Conservation (phyloP, 1,140 invertebrate species). For the Centruroides sculpturatus region DNA sequence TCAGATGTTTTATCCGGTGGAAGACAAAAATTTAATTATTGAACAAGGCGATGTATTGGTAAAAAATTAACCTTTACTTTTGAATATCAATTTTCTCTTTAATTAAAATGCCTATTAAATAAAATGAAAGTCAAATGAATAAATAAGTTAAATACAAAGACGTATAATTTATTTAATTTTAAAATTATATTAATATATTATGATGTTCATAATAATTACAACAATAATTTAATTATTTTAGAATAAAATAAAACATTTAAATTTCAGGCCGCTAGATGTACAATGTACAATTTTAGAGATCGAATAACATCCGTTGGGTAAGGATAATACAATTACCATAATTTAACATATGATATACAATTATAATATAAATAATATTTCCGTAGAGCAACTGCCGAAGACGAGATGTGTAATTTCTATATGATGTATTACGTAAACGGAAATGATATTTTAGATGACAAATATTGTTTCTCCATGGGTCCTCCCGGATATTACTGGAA, state of each 20-base stretch:
- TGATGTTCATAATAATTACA: too few species aligned
- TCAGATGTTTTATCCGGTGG: conserved; percentile 84
- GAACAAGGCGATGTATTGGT: conserved; percentile 55
- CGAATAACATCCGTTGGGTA: conserved; percentile 61
- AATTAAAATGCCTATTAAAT: too few species aligned
- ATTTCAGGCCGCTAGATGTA: conserved; percentile 67
- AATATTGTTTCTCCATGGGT: conserved; percentile 72
- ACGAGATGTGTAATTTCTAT: conserved; percentile 99
- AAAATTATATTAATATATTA: too few species aligned
- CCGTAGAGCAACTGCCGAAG: conserved; percentile 62
- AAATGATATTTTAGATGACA: conserved; percentile 55
- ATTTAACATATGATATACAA: not conserved
- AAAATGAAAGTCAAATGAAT: too few species aligned
- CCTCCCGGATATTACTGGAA: conserved; percentile 71
- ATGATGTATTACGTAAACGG: conserved; percentile 92
- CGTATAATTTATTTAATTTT: too few species aligned
- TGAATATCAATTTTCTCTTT: not conserved
- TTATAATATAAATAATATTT: not conserved
- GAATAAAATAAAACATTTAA: too few species aligned
- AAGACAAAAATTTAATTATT: conserved; percentile 37
- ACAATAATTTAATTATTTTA: too few species aligned
- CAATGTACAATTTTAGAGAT: conserved; percentile 59
- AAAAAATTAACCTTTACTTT: conserved; percentile 20
- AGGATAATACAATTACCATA: conserved; percentile 22
- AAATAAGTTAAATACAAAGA: too few species aligned